phyloP scores from a whole-genome alignment of 2,113 vertebrate species.

The Varanus komodoensis region DNA sequence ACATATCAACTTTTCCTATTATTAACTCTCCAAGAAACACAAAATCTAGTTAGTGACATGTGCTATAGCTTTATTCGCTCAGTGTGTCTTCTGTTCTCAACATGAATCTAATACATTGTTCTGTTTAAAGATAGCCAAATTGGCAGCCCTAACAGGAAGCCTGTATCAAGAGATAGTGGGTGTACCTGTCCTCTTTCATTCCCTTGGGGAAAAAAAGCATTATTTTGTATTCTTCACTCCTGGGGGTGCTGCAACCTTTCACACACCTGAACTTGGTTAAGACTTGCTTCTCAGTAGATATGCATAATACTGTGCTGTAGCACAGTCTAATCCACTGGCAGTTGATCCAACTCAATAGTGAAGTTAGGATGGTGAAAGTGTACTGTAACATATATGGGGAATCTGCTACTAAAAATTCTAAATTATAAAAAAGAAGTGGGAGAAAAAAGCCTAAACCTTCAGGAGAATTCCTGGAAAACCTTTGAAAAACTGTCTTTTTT shows the following conservation, averaged over 20 bases:
- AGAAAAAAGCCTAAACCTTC: no score
- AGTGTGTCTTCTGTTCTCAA: neutral
- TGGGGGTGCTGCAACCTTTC: neutral
- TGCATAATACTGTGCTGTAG: neutral
- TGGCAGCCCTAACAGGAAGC: neutral
- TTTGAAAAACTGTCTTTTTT: neutral
- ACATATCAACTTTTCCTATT: neutral
- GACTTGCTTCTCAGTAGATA: neutral
- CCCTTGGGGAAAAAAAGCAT: neutral
- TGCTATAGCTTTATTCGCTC: neutral
- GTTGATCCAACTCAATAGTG: neutral
- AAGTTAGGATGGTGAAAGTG: neutral
- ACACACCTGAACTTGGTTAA: neutral
- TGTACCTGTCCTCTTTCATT: neutral
- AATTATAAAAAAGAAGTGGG: no score
- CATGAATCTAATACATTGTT: neutral
- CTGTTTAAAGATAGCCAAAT: neutral
- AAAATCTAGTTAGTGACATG: neutral
- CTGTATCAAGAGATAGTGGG: neutral
- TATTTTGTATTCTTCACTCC: neutral
- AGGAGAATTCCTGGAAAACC: neutral
- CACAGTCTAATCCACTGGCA: neutral
- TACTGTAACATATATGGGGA: neutral
- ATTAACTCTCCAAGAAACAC: neutral
- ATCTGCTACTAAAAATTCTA: neutral